Percentiles rank a stretch among this genome's conserved stretches.
Conservation (phyloP, 2,888 invertebrate genomes). For the Phyllotreta striolata region DNA sequence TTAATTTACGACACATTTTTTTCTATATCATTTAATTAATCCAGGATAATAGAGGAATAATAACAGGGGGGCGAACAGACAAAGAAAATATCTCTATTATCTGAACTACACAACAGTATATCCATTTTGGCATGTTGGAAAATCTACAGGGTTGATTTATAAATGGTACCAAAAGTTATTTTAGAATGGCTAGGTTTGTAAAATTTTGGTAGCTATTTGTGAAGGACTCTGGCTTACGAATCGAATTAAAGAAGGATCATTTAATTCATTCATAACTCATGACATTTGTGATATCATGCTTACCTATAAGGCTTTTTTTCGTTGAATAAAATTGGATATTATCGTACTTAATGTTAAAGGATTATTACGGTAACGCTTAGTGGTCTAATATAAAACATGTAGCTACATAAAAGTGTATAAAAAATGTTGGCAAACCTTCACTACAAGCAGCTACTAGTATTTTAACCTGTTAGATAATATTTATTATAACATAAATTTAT, state of each 20-base stretch:
- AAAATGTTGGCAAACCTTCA: slow-evolving; percentile 66
- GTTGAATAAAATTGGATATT: neutral
- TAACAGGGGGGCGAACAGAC: neutral
- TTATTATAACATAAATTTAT: slow-evolving; percentile 22
- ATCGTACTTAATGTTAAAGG: neutral
- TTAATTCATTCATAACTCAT: slow-evolving; percentile 8
- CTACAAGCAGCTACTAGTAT: slow-evolving; percentile 51
- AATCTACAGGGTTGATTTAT: slow-evolving; percentile 8
- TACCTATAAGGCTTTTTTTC: neutral
- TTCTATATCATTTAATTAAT: no score
- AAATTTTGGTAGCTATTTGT: slow-evolving; percentile 13
- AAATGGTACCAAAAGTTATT: neutral
- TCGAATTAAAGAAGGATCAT: neutral
- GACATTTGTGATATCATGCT: neutral
- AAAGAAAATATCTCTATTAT: no score
- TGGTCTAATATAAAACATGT: slow-evolving; percentile 1
- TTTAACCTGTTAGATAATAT: slow-evolving; percentile 12
- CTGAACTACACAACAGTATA: no score
- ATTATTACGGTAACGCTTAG: neutral
- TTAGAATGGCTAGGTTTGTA: neutral
- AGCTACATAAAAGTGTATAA: slow-evolving; percentile 35
- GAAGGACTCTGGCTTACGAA: neutral
- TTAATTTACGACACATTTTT: no score
- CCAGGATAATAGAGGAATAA: no score
- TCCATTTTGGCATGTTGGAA: neutral